These are phyloP conservation scores for Chascanopsetta lugubris DNA, from an alignment of 2,113 vertebrate species.

Conservation along the genomic window DNA sequence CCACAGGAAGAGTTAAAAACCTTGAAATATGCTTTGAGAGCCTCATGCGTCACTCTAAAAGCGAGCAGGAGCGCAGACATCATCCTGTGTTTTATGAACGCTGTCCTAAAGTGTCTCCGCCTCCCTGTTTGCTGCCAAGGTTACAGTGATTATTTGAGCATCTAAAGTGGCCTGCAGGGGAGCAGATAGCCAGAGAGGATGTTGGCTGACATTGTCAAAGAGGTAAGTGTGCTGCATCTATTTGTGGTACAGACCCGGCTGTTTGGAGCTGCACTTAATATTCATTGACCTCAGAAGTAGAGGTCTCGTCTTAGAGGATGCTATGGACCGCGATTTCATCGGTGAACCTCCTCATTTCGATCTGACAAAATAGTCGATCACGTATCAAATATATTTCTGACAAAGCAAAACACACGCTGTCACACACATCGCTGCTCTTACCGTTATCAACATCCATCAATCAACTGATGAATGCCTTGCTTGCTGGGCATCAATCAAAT, in stretches of 20 bases:
- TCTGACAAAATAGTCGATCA: too few relatives aligned
- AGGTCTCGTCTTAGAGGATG: not conserved
- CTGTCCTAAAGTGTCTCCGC: conserved; percentile 29
- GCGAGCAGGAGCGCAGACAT: conserved; percentile 20
- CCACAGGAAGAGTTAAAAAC: conserved; percentile 18
- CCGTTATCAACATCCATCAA: not conserved
- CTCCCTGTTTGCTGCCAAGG: conserved; percentile 50
- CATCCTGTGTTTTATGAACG: conserved; percentile 47
- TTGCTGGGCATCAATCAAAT: not conserved
- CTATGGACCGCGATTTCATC: not conserved
- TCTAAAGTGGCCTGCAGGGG: conserved; percentile 32
- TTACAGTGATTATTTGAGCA: conserved; percentile 47
- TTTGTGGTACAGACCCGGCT: not conserved
- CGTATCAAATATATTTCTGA: too few relatives aligned
- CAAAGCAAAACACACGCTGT: not conserved
- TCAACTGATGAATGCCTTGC: not conserved
- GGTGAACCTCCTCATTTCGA: too few relatives aligned
- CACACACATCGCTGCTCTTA: not conserved
- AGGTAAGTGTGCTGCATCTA: not conserved
- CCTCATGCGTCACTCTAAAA: conserved; percentile 1
- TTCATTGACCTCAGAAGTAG: not conserved
- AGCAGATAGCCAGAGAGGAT: conserved; percentile 25
- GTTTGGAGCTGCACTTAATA: too few relatives aligned
- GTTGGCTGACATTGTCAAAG: conserved; percentile 31
- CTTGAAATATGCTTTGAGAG: conserved; percentile 42